Evolutionary conservation across 23 tunicate genomes (phyloP).

Genomic region (Ciona savignyi): DNA sequence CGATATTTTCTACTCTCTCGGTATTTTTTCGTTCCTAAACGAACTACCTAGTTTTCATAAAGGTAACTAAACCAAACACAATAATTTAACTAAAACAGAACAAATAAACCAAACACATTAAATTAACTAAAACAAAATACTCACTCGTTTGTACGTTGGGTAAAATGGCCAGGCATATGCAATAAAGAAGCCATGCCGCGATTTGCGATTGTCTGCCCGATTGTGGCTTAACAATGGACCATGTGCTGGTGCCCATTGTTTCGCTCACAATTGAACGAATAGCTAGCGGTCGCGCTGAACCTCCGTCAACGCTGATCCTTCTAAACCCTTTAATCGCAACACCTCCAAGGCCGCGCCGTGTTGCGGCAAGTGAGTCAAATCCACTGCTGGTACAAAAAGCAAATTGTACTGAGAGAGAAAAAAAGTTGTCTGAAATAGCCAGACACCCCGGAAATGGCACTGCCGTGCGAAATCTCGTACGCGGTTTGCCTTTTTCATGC

Average conservation of each 20-base stretch:
- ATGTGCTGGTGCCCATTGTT: slow-evolving; percentile 99
- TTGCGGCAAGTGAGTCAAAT: slow-evolving; percentile 48
- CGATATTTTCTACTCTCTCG: no score
- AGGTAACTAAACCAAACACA: neutral
- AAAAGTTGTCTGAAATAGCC: no score
- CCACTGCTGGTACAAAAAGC: slow-evolving; percentile 16
- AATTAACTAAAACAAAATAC: no score
- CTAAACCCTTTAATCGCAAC: slow-evolving; percentile 10
- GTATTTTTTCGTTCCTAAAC: no score
- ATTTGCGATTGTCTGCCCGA: slow-evolving; percentile 34
- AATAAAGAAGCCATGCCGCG: slow-evolving; percentile 38
- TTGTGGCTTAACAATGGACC: slow-evolving; percentile 98
- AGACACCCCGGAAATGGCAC: slow-evolving; percentile 57
- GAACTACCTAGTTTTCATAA: no score
- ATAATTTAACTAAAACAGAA: no score
- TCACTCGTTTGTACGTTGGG: slow-evolving; percentile 17
- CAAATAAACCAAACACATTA: no score
- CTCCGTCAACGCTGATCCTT: slow-evolving; percentile 12
- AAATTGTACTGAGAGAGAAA: slow-evolving; percentile 12
- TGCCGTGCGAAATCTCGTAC: no score
- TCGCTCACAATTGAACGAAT: slow-evolving; percentile 85
- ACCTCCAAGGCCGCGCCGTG: slow-evolving; percentile 64
- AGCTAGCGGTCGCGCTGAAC: slow-evolving; percentile 57
- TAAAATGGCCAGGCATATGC: slow-evolving; percentile 27
- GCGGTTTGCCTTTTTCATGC: no score